A percentile compares a stretch with the other conserved stretches of the same genome.
Conservation (phyloP, 2,113 vertebrate species). For the cattle (Bos taurus) region ARS-UCD2.0 NC_037336.1:58589001-58589500, state of each 20-base stretch:
- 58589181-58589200: not conserved
- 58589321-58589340: slow-evolving; percentile 10
- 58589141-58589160: not conserved
- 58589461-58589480: no score
- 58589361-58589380: not conserved
- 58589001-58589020: not conserved
- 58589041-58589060: not conserved
- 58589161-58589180: not conserved
- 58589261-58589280: not conserved
- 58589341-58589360: slow-evolving; percentile 18
- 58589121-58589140: not conserved
- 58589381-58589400: slow-evolving; percentile 28
- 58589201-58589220: not conserved
- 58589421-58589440: not conserved
- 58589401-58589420: not conserved
- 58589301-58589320: not conserved
- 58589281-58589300: not conserved
- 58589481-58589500: no score
- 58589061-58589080: not conserved
- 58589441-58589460: not conserved
- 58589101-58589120: not conserved
- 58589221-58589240: not conserved
- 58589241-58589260: not conserved
- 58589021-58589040: not conserved
- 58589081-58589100: not conserved